Evolutionary conservation across 2,888 invertebrate species (phyloP).

Genomic region (Chouioia cunea): DNA sequence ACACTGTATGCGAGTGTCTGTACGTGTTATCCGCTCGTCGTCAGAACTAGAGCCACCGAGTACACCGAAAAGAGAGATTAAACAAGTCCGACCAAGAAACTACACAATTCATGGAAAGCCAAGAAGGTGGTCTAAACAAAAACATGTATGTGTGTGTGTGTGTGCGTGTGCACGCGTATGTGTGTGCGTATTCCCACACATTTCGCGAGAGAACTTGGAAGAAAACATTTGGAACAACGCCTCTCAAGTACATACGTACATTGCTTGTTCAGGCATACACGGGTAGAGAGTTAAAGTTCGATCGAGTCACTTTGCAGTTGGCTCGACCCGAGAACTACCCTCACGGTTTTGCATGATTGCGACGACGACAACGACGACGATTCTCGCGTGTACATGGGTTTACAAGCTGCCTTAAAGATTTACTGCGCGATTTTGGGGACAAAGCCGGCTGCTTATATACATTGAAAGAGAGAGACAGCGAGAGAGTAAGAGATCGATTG

Average conservation of each 20-base stretch:
- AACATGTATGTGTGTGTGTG: neutral
- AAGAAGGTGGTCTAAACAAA: conserved; percentile 12
- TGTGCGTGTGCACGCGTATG: neutral
- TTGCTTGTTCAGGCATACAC: too few species aligned
- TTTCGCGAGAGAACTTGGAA: too few species aligned
- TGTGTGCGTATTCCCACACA: too few species aligned
- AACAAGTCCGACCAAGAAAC: conserved; percentile 20
- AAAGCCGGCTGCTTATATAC: too few species aligned
- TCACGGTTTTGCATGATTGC: conserved; percentile 42
- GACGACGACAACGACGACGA: neutral
- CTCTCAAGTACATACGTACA: neutral
- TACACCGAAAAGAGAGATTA: too few species aligned
- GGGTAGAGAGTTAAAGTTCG: conserved; percentile 8
- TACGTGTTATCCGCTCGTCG: too few species aligned
- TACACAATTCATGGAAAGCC: conserved; percentile 38
- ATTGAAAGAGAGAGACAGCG: neutral
- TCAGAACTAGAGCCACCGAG: too few species aligned
- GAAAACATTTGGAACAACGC: neutral
- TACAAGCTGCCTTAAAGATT: conserved; percentile 18
- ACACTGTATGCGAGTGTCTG: too few species aligned
- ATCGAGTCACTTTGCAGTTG: conserved; percentile 40
- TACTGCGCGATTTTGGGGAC: neutral
- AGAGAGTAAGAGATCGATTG: neutral
- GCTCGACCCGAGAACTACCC: conserved; percentile 8
- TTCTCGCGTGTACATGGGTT: conserved; percentile 31